Percentiles rank a stretch among this genome's conserved stretches.
phyloP scores from a whole-genome alignment of 2,888 invertebrate genomes.

The Urechis unicinctus region DNA sequence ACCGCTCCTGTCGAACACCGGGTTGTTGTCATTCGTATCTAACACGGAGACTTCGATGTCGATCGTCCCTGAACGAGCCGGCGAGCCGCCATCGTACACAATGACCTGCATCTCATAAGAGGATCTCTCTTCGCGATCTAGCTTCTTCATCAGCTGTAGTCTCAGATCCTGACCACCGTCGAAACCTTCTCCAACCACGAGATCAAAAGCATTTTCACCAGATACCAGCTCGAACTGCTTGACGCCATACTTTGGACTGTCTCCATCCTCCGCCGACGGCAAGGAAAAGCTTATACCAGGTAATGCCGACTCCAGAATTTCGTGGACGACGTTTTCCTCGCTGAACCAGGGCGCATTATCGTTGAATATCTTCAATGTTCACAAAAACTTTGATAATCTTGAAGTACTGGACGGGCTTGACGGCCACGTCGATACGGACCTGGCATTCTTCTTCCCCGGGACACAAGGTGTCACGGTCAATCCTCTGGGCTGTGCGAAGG shows the following conservation, averaged over 20 bases:
- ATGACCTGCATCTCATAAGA: conserved; percentile 16
- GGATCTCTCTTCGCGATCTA: conserved; percentile 20
- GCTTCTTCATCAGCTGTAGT: conserved; percentile 13
- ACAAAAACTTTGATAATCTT: conserved; percentile 18
- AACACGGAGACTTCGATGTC: conserved; percentile 14
- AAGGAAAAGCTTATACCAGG: conserved; percentile 14
- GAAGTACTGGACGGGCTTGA: conserved; percentile 13
- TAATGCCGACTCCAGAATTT: conserved; percentile 19
- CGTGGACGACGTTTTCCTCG: conserved; percentile 6
- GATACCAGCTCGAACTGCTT: conserved; percentile 10
- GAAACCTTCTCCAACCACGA: conserved; percentile 8
- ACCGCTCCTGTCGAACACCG: conserved; percentile 11
- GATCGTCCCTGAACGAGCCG: conserved; percentile 13
- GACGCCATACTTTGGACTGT: conserved; percentile 17
- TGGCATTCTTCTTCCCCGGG: conserved; percentile 7
- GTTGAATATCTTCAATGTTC: conserved; percentile 19
- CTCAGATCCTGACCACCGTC: conserved; percentile 12
- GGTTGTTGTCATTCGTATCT: conserved; percentile 22
- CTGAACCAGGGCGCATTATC: conserved; percentile 21
- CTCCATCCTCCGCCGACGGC: conserved; percentile 17
- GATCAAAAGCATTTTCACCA: conserved; percentile 10
- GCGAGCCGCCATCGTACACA: conserved; percentile 20
- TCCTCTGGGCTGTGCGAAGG: conserved; percentile 12
- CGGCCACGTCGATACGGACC: conserved; percentile 15
- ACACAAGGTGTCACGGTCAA: conserved; percentile 23